phyloP scores from a whole-genome alignment of 1,140 invertebrate genomes.

The Pemphigus obesinymphae region DNA sequence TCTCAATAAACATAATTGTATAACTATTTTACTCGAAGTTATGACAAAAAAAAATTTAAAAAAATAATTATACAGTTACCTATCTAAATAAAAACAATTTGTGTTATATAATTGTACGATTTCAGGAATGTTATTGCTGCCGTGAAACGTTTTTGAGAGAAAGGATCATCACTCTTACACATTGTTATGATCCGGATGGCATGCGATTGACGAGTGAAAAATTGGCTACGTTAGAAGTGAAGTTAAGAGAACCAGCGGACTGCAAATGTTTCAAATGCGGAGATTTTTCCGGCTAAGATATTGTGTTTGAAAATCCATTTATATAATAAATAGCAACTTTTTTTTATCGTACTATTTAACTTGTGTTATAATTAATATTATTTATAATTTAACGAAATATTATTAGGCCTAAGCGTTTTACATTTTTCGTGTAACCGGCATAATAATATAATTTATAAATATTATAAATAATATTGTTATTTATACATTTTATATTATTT shows the following conservation, averaged over 20 bases:
- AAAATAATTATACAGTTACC: too few relatives aligned
- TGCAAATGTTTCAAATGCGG: conserved; percentile 87
- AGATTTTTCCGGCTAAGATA: conserved; percentile 45
- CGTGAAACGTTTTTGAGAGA: conserved; percentile 78
- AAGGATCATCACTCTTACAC: conserved; percentile 69
- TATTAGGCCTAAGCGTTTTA: neutral
- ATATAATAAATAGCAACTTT: neutral
- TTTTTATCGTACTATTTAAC: neutral
- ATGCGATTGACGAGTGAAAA: conserved; percentile 61
- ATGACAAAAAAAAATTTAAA: too few relatives aligned
- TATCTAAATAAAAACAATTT: too few relatives aligned
- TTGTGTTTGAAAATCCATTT: neutral
- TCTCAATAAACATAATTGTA: too few relatives aligned
- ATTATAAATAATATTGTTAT: too few relatives aligned
- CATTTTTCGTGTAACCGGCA: neutral
- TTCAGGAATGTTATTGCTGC: conserved; percentile 84
- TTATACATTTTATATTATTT: neutral
- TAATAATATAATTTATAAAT: too few relatives aligned
- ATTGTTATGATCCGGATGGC: conserved; percentile 84
- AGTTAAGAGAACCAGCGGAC: conserved; percentile 76
- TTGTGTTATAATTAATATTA: neutral
- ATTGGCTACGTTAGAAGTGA: conserved; percentile 69
- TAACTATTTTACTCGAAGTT: too few relatives aligned
- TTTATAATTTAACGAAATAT: neutral
- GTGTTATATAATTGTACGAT: too few relatives aligned